phyloP scores from a whole-genome alignment of 2,888 invertebrate species.

The Noctua comes region DNA sequence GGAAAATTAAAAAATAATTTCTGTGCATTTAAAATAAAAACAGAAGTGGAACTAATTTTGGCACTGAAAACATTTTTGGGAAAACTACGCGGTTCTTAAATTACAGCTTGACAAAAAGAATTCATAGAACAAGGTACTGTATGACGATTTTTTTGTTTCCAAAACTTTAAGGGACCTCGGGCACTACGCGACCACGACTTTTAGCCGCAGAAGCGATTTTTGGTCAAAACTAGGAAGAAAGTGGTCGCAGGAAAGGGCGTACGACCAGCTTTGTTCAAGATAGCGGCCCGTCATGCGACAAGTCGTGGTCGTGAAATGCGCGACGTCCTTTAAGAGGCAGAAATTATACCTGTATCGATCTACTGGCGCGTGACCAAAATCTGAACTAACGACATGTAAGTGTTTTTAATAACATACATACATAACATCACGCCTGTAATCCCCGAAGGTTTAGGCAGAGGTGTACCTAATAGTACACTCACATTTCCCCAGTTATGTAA shows the following conservation, averaged over 20 bases:
- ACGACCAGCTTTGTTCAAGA: neutral
- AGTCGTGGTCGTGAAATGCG: too few relatives aligned
- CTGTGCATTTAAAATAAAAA: neutral
- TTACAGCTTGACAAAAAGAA: slow-evolving; percentile 21
- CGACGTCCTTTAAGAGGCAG: too few relatives aligned
- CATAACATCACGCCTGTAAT: neutral
- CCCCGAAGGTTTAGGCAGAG: neutral
- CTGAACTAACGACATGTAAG: neutral
- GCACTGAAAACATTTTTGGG: slow-evolving; percentile 50
- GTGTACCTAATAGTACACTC: too few relatives aligned
- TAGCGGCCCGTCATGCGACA: too few relatives aligned
- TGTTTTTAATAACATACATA: neutral
- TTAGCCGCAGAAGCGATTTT: neutral
- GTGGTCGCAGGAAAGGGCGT: neutral
- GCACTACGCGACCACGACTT: neutral
- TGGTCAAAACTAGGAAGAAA: neutral
- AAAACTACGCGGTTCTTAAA: slow-evolving; percentile 42
- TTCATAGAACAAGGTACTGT: neutral
- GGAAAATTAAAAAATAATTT: neutral
- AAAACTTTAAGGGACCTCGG: neutral
- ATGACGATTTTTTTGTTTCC: neutral
- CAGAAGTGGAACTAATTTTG: slow-evolving; percentile 15
- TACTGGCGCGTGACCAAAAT: neutral
- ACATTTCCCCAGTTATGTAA: neutral
- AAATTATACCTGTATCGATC: neutral